Evolutionary conservation across 1,140 invertebrate genomes (phyloP), one percentile per base, ranked within the genome.

Genomic region (Daktulosphaira vitifoliae): DNA sequence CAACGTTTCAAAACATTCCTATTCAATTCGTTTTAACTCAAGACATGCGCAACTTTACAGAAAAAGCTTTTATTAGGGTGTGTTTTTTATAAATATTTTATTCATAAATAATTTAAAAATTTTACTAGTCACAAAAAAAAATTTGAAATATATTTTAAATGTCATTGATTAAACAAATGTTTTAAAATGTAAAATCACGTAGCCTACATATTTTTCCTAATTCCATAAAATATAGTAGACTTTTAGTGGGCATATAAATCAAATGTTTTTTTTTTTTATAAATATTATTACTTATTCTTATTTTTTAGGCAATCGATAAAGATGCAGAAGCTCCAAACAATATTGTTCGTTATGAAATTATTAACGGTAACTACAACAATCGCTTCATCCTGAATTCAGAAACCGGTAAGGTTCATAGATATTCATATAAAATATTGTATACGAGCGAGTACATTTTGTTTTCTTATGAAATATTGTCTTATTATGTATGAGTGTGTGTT

Each of bases 291-390:
- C 6, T 16, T 42, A n/a, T 39, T 56, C 1, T 56, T 42, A 25
- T 54, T 65, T 59, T 70, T 38, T 68, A 82, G 81, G 90, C 90
- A 53, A 78, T 81, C 49, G 90, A 94, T 75, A 82, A 81, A 67
- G 90, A 94, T 72, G 82, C 87, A 11, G 86, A 87, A 52, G 76
- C 84, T n/a, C 88, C 89, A 3, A 94, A 94, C 75, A 92, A 91
- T 74, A 79, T 85, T 71, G 81, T 94, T 13, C 81, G 84, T 70
- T 93, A 92, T 74, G 88, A 91, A 78, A 79, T 93, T 42, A 81
- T 90, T 68, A 81, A 84, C 65, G 86, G 87, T 15, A 89, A 89
- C 73, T 84, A 82, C 71, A 84, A 84, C 66, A 85, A 87, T 68
- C 87, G 87, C 73, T 93, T 92, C 75, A 73, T 79, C 23, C 79